Percentiles rank a stretch among this genome's conserved stretches.
phyloP scores from a whole-genome alignment of 2,113 vertebrate genomes.

The Upupa epops region DNA sequence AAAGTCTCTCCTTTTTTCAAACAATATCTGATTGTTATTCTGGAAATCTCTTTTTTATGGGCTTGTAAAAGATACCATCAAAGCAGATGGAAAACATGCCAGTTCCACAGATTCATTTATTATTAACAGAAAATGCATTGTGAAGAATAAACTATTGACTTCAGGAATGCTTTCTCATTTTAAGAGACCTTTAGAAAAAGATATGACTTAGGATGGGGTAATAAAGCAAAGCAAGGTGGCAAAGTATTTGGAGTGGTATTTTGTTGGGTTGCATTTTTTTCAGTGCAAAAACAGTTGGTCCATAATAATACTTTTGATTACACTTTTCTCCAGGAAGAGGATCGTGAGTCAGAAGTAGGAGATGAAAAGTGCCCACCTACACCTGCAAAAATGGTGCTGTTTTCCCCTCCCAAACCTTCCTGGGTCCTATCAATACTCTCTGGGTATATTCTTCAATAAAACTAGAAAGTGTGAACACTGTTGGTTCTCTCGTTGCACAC shows the following conservation, averaged over 20 bases:
- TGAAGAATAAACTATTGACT: neutral
- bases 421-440: neutral
- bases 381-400: neutral
- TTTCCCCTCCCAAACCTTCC: neutral
- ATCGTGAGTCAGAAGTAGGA: neutral
- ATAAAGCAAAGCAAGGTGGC: neutral
- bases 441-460: neutral
- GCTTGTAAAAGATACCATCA: neutral
- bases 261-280: neutral
- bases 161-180: neutral
- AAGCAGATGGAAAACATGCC: neutral
- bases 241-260: no score
- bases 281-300: neutral
- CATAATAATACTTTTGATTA: neutral
- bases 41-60: neutral
- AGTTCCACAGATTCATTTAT: neutral
- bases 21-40: neutral
- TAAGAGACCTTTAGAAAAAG: neutral
- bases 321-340: neutral
- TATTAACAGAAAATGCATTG: neutral
- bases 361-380: neutral
- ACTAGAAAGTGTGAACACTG: neutral
- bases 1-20: neutral
- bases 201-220: neutral
- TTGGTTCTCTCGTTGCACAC: neutral